Conservation (phyloP, 2,113 vertebrate genomes). For the Damaliscus lunatus region DNA sequence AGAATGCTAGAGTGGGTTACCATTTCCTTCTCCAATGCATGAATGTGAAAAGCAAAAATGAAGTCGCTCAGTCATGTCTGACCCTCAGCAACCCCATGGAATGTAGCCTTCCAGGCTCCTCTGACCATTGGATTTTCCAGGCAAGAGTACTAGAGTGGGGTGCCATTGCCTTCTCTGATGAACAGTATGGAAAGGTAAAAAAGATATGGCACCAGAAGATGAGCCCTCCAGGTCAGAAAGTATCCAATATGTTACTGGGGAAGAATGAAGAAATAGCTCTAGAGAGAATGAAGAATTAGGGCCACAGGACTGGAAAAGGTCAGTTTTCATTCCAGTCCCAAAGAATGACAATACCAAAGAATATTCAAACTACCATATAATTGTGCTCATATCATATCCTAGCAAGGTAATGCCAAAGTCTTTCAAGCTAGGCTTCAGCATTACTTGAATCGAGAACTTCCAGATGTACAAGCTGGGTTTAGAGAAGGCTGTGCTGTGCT, state of each 20-base stretch:
- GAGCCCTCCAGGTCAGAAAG: not conserved
- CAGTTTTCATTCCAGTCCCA: not conserved
- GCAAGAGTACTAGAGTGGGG: too few relatives aligned
- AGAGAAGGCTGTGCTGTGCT: not conserved
- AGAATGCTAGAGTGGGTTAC: too few relatives aligned
- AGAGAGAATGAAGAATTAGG: not conserved
- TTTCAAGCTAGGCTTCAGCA: not conserved
- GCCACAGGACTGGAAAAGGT: not conserved
- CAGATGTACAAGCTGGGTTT: not conserved
- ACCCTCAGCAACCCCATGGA: too few relatives aligned
- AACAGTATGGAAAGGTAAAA: not conserved
- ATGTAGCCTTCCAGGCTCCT: too few relatives aligned
- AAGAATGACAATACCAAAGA: not conserved
- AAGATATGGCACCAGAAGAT: not conserved
- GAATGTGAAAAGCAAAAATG: too few relatives aligned
- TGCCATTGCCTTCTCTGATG: too few relatives aligned
- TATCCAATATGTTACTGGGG: not conserved
- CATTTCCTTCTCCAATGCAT: too few relatives aligned
- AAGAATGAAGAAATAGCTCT: not conserved
- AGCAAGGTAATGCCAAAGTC: not conserved
- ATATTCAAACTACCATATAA: not conserved
- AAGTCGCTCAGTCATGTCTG: rapidly evolving
- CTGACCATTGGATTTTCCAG: too few relatives aligned
- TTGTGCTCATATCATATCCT: not conserved
- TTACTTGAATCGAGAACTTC: not conserved